These are phyloP conservation scores for Distichodus sexfasciatus DNA, from an alignment of 2,797 vertebrate species.

Conservation along the genomic window DNA sequence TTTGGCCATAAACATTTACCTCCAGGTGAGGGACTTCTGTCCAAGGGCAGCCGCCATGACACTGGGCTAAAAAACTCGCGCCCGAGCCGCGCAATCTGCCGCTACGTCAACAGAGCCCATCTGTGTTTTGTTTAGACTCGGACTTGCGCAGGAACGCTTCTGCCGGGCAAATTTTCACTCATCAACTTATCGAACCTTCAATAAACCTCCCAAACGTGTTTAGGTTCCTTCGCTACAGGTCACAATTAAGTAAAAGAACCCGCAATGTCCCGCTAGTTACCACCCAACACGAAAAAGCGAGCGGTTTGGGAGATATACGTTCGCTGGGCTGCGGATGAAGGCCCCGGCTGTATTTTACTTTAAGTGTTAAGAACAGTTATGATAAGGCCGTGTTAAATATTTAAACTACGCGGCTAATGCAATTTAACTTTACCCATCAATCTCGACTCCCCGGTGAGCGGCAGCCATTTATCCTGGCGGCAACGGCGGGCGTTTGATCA, in stretches of 20 bases:
- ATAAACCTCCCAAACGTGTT: too few species aligned
- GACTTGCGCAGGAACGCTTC: neutral
- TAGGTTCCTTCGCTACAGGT: too few species aligned
- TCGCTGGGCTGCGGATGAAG: constrained; percentile 47
- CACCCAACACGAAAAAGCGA: neutral
- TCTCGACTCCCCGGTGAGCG: constrained; percentile 70
- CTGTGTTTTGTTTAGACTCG: constrained; percentile 35
- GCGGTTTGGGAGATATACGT: constrained; percentile 27
- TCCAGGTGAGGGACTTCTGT: constrained; percentile 70
- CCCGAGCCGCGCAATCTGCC: constrained; percentile 3
- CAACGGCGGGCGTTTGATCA: constrained; percentile 75
- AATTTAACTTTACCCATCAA: constrained; percentile 89
- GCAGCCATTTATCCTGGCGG: constrained; percentile 70
- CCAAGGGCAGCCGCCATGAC: constrained; percentile 58
- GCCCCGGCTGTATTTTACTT: constrained; percentile 73
- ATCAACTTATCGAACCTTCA: neutral
- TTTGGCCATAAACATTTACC: constrained; percentile 84
- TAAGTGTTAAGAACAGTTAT: constrained; percentile 89
- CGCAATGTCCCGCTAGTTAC: too few species aligned
- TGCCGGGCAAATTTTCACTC: neutral
- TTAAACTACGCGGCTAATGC: constrained; percentile 85
- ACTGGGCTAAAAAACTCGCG: neutral
- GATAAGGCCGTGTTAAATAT: constrained; percentile 90
- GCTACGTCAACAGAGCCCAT: constrained; percentile 7
- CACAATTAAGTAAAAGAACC: neutral